phyloP scores from a whole-genome alignment of 2,888 invertebrate genomes.

The Drosophila stalkeri region DNA sequence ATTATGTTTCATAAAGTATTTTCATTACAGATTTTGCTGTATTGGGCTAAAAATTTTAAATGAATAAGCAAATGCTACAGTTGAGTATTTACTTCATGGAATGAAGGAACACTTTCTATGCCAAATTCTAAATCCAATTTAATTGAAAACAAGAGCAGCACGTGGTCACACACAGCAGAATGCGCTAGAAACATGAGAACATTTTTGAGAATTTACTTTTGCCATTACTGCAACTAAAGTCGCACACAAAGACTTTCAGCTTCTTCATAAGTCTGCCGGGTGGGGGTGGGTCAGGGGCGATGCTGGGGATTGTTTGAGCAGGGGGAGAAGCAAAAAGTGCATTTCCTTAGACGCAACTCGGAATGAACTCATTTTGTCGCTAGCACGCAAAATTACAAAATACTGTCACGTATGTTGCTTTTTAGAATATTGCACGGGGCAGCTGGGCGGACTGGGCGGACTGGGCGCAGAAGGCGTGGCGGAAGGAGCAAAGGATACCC shows the following conservation, averaged over 20 bases:
- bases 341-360: slow-evolving; percentile 56
- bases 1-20: background rate
- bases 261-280: slow-evolving; percentile 34
- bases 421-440: slow-evolving; percentile 72
- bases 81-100: background rate
- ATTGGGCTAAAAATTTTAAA: slow-evolving; percentile 1
- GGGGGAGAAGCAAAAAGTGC: slow-evolving; percentile 39
- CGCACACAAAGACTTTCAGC: slow-evolving; percentile 50
- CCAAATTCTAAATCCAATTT: slow-evolving; percentile 50
- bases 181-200: slow-evolving; percentile 23
- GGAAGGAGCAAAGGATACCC: slow-evolving; percentile 3
- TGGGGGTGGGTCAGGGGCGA: background rate
- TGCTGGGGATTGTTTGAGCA: background rate
- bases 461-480: slow-evolving; percentile 9
- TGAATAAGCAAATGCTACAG: slow-evolving; percentile 21
- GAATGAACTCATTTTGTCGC: slow-evolving; percentile 73
- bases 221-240: slow-evolving; percentile 56
- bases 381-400: slow-evolving; percentile 67
- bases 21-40: background rate
- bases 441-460: slow-evolving; percentile 15
- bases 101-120: slow-evolving; percentile 1
- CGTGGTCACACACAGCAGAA: slow-evolving; percentile 50
- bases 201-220: slow-evolving; percentile 55
- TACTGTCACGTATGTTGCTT: slow-evolving; percentile 80
- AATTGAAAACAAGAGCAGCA: slow-evolving; percentile 57